Base-by-base conservation (phyloP, 1,140 invertebrate genomes). In the Drosophila ogumai region DNA sequence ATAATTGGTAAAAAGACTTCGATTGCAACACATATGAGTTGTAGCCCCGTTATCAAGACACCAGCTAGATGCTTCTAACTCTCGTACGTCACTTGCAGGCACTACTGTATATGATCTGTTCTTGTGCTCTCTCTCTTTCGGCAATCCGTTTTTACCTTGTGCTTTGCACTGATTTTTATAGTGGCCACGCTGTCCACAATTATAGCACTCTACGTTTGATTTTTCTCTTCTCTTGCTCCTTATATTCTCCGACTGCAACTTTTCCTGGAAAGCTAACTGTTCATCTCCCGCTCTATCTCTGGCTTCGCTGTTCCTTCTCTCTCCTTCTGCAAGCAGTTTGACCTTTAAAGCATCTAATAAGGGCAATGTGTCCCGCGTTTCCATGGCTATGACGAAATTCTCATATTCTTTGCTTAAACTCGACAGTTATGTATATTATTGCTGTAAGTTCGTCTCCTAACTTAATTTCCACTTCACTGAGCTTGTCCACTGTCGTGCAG, bases 1-100 rank as follows among this genome's bases (percentile, higher is more conserved):
- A 52, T 34, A 32, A 44, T 44, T 22, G 25, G 25, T 25, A 25
- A 25, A 25, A 25, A 25, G 25, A 25, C 25, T 25, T 25, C 25
- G 25, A 25, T 25, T 25, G 25, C 25, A 25, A 25, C 25, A 25
- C 25, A 25, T 25, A 25, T 25, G 25, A 25, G 25, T 0, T 17
- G 41, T 43, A 15, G n/a, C 41, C n/a, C 41, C 41, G 41, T n/a
- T 43, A 43, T 43, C n/a, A 43, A 43, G 41, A 43, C n/a, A 43
- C 41, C 41, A 19, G 41, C n/a, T 43, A 43, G n/a, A 43, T 7
- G 17, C 41, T 43, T 43, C 41, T 8, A 19, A 43, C 41, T 19
- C n/a, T 43, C 9, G 41, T 19, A 43, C 41, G 41, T 43, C 41
- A 19, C 41, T 19, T 19, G n/a, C 41, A 43, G 41, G 41, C 17